Conservation (phyloP, 2,113 vertebrate genomes). For the Glaucidium brasilianum region DNA sequence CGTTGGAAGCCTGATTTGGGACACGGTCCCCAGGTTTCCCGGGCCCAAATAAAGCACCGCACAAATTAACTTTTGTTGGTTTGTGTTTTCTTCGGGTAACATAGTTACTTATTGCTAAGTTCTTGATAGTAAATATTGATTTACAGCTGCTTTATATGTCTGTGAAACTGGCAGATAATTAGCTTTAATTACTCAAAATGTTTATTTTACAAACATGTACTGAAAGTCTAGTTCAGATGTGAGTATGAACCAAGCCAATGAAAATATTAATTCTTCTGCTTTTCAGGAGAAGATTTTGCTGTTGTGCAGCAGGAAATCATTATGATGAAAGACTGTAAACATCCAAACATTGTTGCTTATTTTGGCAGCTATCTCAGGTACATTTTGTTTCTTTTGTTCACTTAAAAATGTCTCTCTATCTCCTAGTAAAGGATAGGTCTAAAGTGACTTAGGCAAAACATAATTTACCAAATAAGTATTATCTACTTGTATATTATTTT, state of each 20-base stretch:
- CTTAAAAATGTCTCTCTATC: not conserved
- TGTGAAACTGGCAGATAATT: not conserved
- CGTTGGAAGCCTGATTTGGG: too few relatives aligned
- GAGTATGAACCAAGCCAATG: not conserved
- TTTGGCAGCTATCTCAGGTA: slow-evolving; percentile 99
- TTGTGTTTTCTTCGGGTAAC: too few relatives aligned
- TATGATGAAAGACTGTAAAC: slow-evolving; percentile 99
- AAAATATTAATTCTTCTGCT: slow-evolving; percentile 55
- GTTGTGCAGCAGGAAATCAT: slow-evolving; percentile 99
- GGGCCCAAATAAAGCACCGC: too few relatives aligned
- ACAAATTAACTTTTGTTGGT: too few relatives aligned
- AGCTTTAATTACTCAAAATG: not conserved
- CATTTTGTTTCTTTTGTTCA: slow-evolving; percentile 48
- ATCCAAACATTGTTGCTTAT: slow-evolving; percentile 98
- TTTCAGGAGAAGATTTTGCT: slow-evolving; percentile 96
- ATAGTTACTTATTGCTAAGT: not conserved
- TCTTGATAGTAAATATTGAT: not conserved
- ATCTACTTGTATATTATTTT: not conserved
- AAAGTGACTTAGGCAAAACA: not conserved
- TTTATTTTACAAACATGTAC: slow-evolving; percentile 3
- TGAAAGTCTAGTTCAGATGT: not conserved
- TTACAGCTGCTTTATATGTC: not conserved
- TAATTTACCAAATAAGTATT: not conserved
- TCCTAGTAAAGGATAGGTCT: not conserved
- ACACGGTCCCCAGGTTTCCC: too few relatives aligned